Conservation (phyloP, 2,888 invertebrate genomes). For the Holacanthella duospinosa region DNA sequence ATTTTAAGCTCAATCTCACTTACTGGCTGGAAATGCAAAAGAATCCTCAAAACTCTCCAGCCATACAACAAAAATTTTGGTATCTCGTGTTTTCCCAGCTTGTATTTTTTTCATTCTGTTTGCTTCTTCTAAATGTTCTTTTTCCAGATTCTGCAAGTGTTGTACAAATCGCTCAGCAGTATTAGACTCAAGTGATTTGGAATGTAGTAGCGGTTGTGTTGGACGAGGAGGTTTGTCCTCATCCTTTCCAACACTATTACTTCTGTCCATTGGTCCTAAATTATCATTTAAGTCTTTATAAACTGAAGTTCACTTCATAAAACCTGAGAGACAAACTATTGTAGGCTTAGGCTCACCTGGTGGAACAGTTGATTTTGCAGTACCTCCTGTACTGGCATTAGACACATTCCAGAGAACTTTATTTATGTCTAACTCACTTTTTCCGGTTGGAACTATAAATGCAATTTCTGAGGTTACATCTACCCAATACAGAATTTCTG, state of each 20-base stretch:
- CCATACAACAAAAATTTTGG: constrained; percentile 88
- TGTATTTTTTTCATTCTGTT: constrained; percentile 18
- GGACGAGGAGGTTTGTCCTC: neutral
- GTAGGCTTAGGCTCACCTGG: too few species aligned
- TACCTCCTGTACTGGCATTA: neutral
- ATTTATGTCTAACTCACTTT: neutral
- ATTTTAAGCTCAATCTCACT: too few species aligned
- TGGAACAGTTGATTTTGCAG: neutral
- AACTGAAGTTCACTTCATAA: too few species aligned
- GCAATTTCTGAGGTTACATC: constrained; percentile 90
- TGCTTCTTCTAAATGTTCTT: constrained; percentile 13
- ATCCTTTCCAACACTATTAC: constrained; percentile 13
- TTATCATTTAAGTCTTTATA: constrained; percentile 6
- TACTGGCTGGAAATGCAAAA: constrained; percentile 74
- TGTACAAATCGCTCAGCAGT: neutral
- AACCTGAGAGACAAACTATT: too few species aligned
- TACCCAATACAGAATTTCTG: constrained; percentile 86
- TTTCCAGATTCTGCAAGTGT: neutral
- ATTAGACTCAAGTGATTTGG: constrained; percentile 12
- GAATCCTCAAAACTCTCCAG: constrained; percentile 91
- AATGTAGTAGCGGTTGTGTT: constrained; percentile 6
- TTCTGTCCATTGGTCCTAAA: constrained; percentile 16
- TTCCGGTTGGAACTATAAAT: constrained; percentile 70
- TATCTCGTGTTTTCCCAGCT: constrained; percentile 41
- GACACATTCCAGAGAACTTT: constrained; percentile 1